Conservation (phyloP, 2,797 vertebrate species). For the Thunnus albacares region DNA sequence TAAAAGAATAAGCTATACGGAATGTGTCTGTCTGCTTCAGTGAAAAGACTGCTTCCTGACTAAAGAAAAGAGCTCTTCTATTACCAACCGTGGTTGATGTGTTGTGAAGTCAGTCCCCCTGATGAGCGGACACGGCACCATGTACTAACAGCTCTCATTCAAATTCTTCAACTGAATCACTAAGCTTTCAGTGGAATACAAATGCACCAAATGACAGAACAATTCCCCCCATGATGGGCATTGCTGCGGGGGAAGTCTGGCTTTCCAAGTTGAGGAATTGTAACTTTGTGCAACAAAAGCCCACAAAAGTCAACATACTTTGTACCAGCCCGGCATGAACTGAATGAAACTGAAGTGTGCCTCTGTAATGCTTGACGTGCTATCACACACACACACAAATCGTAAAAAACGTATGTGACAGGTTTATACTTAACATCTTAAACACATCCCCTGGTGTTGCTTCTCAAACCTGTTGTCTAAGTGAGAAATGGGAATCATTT, state of each 20-base stretch:
- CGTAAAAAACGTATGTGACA: conserved; percentile 46
- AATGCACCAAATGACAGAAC: conserved; percentile 63
- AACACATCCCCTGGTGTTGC: conserved; percentile 19
- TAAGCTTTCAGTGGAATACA: conserved; percentile 61
- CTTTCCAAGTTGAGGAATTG: conserved; percentile 40
- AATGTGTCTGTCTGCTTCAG: too few species aligned
- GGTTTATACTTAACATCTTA: conserved; percentile 42
- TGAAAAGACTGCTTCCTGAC: not conserved
- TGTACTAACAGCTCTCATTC: conserved; percentile 57
- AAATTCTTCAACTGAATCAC: conserved; percentile 49
- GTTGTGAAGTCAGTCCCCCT: not conserved
- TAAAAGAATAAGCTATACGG: too few species aligned
- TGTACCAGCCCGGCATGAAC: conserved; percentile 4
- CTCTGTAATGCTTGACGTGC: conserved; percentile 25
- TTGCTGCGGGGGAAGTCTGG: conserved; percentile 47
- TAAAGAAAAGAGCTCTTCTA: not conserved
- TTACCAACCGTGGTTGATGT: not conserved
- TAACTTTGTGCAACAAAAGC: conserved; percentile 45
- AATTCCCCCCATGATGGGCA: conserved; percentile 48
- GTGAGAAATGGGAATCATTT: conserved; percentile 65
- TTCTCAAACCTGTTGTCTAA: conserved; percentile 24
- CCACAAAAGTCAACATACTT: conserved; percentile 42
- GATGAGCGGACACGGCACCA: conserved; percentile 29
- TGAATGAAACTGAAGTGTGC: conserved; percentile 24
- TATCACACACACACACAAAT: conserved; percentile 47